phyloP scores from a whole-genome alignment of 2,888 invertebrate genomes.

The Conus canariensis region DNA sequence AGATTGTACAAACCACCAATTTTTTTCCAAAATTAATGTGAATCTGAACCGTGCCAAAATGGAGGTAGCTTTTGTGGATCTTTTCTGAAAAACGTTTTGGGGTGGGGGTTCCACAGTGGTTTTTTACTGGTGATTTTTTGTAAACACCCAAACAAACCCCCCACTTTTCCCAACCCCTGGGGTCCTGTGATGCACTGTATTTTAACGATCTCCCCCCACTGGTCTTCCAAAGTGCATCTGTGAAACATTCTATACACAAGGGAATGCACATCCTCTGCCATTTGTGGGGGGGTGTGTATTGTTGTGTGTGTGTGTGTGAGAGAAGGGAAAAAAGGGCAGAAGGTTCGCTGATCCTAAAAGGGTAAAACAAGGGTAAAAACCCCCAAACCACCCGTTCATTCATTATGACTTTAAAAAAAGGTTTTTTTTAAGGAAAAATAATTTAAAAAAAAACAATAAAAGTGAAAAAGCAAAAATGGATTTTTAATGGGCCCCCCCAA shows the following conservation, averaged over 20 bases:
- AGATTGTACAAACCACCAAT: too few species aligned
- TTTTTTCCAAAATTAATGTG: conserved; percentile 58
- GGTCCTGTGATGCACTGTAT: conserved; percentile 41
- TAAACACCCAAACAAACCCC: conserved; percentile 42
- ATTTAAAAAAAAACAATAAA: too few species aligned
- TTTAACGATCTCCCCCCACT: conserved; percentile 46
- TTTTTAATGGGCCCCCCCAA: too few species aligned
- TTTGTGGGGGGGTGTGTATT: background rate
- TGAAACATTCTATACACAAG: conserved; percentile 49
- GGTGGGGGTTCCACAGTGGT: conserved; percentile 69
- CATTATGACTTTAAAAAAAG: too few species aligned
- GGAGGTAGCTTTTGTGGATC: conserved; percentile 59
- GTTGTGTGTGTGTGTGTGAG: background rate
- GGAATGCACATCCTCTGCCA: conserved; percentile 37
- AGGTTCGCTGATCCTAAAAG: too few species aligned
- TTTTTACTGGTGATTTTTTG: conserved; percentile 59
- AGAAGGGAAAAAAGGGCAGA: too few species aligned
- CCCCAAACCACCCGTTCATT: too few species aligned
- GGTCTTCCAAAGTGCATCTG: conserved; percentile 54
- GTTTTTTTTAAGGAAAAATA: too few species aligned
- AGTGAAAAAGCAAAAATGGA: too few species aligned
- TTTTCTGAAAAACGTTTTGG: conserved; percentile 52
- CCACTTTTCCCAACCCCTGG: conserved; percentile 36
- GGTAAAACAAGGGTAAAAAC: too few species aligned
- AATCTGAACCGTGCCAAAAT: conserved; percentile 62